Percentiles rank a stretch among this genome's conserved stretches.
phyloP scores from a whole-genome alignment of 2,888 invertebrate species.

The Dinocampus coccinellae region DNA sequence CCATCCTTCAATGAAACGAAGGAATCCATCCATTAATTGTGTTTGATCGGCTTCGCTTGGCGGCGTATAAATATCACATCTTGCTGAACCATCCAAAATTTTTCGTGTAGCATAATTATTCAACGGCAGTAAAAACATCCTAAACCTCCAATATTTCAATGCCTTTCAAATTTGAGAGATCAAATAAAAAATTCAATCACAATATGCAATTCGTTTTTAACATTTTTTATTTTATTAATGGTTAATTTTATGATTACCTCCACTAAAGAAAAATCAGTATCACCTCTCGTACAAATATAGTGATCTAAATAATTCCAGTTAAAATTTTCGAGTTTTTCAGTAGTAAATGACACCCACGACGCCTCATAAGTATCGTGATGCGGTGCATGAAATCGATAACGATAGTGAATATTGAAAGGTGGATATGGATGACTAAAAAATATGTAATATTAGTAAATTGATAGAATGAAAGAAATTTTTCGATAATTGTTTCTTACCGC shows the following conservation, averaged over 20 bases:
- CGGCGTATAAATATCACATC: constrained; percentile 88
- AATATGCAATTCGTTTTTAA: too few relatives aligned
- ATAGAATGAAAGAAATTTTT: not conserved
- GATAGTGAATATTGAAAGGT: constrained; percentile 91
- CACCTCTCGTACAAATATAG: constrained; percentile 95
- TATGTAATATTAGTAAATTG: constrained; percentile 16
- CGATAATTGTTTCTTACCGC: constrained; percentile 73
- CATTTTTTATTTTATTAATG: constrained; percentile 18
- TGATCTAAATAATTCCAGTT: constrained; percentile 99
- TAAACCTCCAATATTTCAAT: constrained; percentile 91
- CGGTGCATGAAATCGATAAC: constrained; percentile 92
- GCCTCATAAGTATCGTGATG: constrained; percentile 94
- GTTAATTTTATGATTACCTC: constrained; percentile 74
- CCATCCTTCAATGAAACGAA: constrained; percentile 86
- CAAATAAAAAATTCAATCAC: constrained; percentile 36
- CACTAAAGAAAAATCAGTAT: constrained; percentile 88
- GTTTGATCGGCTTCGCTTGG: constrained; percentile 73
- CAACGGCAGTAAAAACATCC: constrained; percentile 88
- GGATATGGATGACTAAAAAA: constrained; percentile 89
- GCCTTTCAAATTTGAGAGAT: constrained; percentile 71
- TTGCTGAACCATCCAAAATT: constrained; percentile 79
- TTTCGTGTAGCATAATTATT: constrained; percentile 84
- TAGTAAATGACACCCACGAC: constrained; percentile 93
- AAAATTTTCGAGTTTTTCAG: constrained; percentile 94
- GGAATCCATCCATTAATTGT: constrained; percentile 78